Evolutionary conservation across 2,797 vertebrate species (phyloP), one percentile per base, ranked within the genome.

Genomic region (Spatula clypeata): DNA sequence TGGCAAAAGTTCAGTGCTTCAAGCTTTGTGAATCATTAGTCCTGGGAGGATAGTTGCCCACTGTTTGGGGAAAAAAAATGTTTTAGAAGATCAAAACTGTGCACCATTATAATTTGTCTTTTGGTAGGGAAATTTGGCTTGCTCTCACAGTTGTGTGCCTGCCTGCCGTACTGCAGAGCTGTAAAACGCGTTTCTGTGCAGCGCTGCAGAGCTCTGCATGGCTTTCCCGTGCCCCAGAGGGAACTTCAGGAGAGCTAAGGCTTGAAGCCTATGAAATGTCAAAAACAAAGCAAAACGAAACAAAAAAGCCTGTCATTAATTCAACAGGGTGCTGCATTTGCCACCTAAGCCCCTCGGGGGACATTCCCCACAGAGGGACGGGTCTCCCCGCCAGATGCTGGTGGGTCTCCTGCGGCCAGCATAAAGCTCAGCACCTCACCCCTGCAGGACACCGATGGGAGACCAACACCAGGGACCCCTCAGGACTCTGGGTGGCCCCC

Each of bases 1-100:
- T 93, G 88, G 90, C 91, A 94, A 92, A 96, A 96, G 95, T 94
- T 97, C 86, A 89, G 84, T 91, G 53, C 53, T 36, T 86, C 3
- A 1, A 88, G 58, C 71, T 69, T 74, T 6, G 27, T 86, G 73
- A 89, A 45, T 94, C 91, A 71, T 84, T 88, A 88, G 42, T 86
- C 86, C 65, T 76, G 49, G 75, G 91, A 72, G 60, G 87, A 73
- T 86, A 94, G 73, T 75, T 90, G 67, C 34, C 76, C 60, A 32
- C 85, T 91, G 71, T 90, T 71, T 27, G 27, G 15, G 23, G 65
- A 45, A 44, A 69, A 61, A 72, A 77, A 79, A 54, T 71, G 75
- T 88, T 96, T 85, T 66, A 91, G 66, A 87, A 95, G 55, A 96
- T 60, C 85, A 88, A 76, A 95, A 86, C 45, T 38, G 13, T 79